Conservation (phyloP, 2,888 invertebrate genomes). For the Tachina grossa region DNA sequence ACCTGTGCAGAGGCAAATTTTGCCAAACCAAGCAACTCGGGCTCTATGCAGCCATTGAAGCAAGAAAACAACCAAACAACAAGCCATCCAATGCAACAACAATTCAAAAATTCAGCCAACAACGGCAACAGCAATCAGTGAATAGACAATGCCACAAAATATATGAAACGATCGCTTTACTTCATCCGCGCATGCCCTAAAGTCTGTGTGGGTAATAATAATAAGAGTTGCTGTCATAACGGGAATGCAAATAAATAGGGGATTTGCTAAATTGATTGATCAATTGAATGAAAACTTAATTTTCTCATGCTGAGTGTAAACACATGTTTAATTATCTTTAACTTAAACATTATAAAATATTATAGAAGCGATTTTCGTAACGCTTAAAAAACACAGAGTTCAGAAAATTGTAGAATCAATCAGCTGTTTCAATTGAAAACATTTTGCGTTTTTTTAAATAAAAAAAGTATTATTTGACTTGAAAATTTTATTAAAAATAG, state of each 20-base stretch:
- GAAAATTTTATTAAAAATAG: no score
- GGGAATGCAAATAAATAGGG: background rate
- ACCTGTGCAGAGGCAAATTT: slow-evolving; percentile 10
- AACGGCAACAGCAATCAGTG: slow-evolving; percentile 22
- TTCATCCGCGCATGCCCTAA: slow-evolving; percentile 61
- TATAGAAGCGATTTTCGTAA: no score
- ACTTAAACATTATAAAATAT: no score
- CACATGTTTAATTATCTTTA: no score
- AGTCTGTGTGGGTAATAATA: slow-evolving; percentile 61
- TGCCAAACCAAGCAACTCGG: background rate
- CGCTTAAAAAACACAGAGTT: no score
- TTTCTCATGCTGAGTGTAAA: no score
- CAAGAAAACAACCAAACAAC: slow-evolving; percentile 3
- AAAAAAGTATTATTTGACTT: no score
- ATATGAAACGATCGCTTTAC: slow-evolving; percentile 61
- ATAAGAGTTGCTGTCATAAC: slow-evolving; percentile 30
- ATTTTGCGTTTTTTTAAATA: no score
- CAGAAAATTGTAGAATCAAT: no score
- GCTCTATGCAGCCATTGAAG: slow-evolving; percentile 14
- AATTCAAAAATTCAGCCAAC: slow-evolving; percentile 41
- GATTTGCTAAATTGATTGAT: background rate
- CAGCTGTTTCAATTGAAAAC: no score
- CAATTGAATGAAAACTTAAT: no score
- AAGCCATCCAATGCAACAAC: slow-evolving; percentile 39
- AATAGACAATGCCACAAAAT: slow-evolving; percentile 61